Percentiles rank a stretch among this genome's conserved stretches.
phyloP scores from a whole-genome alignment of 2,113 vertebrate genomes.

The Gallinago jamesoni region DNA sequence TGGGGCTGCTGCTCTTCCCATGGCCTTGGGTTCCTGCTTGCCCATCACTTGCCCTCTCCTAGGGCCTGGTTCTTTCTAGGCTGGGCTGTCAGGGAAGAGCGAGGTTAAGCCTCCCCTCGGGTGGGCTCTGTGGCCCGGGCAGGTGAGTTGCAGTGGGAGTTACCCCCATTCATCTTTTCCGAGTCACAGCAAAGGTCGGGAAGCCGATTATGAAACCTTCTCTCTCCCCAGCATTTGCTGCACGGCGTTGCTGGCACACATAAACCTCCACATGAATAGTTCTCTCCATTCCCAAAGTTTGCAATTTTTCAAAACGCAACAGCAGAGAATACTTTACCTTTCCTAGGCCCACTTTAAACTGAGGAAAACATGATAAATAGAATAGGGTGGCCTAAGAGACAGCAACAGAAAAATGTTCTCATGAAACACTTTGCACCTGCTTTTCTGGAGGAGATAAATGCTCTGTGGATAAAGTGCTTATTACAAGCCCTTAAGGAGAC shows the following conservation, averaged over 20 bases:
- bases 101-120: neutral
- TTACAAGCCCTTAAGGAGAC: neutral
- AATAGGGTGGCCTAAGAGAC: neutral
- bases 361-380: neutral
- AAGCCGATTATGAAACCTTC: neutral
- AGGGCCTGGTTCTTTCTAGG: neutral
- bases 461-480: neutral
- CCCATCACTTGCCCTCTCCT: neutral
- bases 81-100: neutral
- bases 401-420: neutral
- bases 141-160: neutral
- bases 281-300: neutral
- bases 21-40: neutral
- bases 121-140: neutral
- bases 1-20: rapidly evolving
- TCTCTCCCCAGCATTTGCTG: neutral
- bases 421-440: neutral
- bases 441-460: neutral
- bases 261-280: rapidly evolving
- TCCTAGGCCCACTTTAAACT: rapidly evolving
- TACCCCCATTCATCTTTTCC: neutral
- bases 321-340: neutral
- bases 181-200: neutral
- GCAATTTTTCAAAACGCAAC: neutral
- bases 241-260: rapidly evolving